Conservation (phyloP, 2,797 vertebrate species). For the Tamandua tetradactyla region DNA sequence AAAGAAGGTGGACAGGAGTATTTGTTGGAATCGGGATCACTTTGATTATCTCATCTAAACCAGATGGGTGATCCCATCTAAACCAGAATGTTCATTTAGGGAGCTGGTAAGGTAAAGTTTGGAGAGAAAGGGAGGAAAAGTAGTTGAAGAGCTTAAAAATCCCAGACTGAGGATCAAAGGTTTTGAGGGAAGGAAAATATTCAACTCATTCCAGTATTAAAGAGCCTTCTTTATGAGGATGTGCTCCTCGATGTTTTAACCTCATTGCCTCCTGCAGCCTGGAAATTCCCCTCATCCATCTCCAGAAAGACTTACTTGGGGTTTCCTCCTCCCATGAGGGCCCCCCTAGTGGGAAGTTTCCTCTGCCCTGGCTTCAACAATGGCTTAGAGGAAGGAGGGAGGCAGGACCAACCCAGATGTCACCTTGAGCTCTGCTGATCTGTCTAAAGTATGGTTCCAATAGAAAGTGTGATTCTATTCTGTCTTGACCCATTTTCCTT, state of each 20-base stretch:
- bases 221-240: background rate
- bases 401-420: background rate
- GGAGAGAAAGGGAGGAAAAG: background rate
- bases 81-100: background rate
- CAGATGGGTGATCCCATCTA: background rate
- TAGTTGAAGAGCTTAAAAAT: background rate
- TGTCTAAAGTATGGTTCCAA: background rate
- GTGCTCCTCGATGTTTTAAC: background rate
- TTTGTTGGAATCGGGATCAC: background rate
- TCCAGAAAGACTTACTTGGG: background rate
- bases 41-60: background rate
- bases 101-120: background rate
- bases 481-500: background rate
- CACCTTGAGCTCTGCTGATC: background rate
- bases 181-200: background rate
- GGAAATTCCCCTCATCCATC: background rate
- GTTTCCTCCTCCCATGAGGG: background rate
- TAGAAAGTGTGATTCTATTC: background rate
- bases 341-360: background rate
- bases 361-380: background rate
- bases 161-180: background rate
- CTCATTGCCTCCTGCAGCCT: background rate
- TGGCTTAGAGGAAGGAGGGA: background rate
- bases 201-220: background rate
- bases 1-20: background rate